phyloP scores from a whole-genome alignment of 2,888 invertebrate genomes.

The Machimus rusticus region DNA sequence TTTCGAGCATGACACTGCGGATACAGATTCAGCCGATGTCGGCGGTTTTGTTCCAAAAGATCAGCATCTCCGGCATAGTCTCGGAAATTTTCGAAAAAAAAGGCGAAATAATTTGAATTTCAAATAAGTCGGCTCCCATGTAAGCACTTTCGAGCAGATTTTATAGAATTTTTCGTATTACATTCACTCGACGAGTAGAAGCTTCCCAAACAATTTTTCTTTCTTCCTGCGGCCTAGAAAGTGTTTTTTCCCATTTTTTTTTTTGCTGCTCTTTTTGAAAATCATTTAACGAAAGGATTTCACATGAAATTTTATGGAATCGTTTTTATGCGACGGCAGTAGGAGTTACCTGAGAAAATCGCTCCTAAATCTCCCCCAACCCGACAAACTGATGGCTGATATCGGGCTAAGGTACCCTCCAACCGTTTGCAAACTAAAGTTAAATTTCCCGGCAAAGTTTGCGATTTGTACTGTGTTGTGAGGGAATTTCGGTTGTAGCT shows the following conservation, averaged over 20 bases:
- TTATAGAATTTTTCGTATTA: not conserved
- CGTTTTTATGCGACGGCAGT: not conserved
- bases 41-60: not conserved
- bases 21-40: not conserved
- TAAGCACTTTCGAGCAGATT: not conserved
- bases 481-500: not conserved
- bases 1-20: not conserved
- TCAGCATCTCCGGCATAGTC: not conserved
- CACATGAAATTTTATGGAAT: slow-evolving; percentile 5
- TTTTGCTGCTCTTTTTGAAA: not conserved
- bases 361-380: not conserved
- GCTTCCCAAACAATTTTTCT: not conserved
- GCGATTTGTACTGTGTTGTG: not conserved
- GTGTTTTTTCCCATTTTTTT: not conserved
- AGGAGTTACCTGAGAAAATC: not conserved
- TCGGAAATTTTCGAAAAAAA: not conserved
- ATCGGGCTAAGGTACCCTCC: not conserved
- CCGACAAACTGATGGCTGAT: not conserved
- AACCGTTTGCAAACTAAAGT: not conserved
- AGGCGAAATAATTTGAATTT: not conserved
- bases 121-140: not conserved
- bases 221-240: not conserved
- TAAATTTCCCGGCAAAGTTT: not conserved
- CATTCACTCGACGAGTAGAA: not conserved
- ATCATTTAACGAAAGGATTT: not conserved